Percentiles rank a stretch among this genome's conserved stretches.
phyloP scores from a whole-genome alignment of 2,888 invertebrate species.

The Smittia sp. region DNA sequence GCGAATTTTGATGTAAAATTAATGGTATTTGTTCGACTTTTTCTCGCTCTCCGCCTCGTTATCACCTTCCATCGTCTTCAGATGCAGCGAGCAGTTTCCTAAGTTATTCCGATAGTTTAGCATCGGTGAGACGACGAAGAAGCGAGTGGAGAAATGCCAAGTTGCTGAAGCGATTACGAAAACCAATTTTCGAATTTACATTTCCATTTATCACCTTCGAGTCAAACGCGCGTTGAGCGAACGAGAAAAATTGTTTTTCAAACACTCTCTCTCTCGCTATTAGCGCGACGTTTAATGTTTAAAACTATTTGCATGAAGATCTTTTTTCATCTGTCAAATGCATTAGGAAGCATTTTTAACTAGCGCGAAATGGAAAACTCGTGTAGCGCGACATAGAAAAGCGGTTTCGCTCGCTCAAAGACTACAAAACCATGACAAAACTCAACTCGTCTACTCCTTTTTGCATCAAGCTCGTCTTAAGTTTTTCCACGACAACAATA shows the following conservation, averaged over 20 bases:
- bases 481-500: neutral
- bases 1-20: neutral
- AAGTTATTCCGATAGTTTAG: neutral
- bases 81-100: neutral
- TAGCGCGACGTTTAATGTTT: constrained; percentile 8
- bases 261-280: neutral
- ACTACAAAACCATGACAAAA: constrained; percentile 11
- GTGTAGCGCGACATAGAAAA: neutral
- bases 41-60: neutral
- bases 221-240: neutral
- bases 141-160: neutral
- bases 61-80: neutral
- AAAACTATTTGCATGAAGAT: constrained; percentile 8
- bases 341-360: neutral
- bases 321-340: neutral
- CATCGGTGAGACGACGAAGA: neutral
- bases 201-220: constrained; percentile 33
- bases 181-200: constrained; percentile 36
- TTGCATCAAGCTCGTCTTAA: neutral
- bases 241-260: neutral
- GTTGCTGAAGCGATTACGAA: constrained; percentile 11
- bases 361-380: neutral
- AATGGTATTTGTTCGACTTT: neutral
- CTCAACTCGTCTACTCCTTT: neutral
- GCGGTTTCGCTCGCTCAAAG: neutral